Conservation (phyloP, 2,797 vertebrate species). For the Catharus ustulatus region DNA sequence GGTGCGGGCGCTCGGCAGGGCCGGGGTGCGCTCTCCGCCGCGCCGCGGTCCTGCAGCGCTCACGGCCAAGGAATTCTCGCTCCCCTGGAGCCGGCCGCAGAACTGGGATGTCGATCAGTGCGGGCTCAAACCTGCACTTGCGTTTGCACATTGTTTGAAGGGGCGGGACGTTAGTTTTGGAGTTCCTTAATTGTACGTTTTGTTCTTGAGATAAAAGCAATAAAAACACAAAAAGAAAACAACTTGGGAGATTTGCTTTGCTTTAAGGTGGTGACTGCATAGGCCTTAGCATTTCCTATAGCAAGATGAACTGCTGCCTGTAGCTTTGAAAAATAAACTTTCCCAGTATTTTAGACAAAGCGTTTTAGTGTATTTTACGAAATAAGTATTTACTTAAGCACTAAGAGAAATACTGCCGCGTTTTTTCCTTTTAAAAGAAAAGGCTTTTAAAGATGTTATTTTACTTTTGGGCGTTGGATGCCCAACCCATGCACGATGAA, state of each 20-base stretch:
- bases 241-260: neutral
- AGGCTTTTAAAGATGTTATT: neutral
- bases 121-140: neutral
- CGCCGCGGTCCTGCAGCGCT: neutral
- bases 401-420: neutral
- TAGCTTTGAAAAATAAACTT: neutral
- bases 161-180: neutral
- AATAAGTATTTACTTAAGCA: neutral
- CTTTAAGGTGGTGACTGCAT: neutral
- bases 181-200: conserved; percentile 13
- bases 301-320: neutral
- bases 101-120: neutral
- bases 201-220: conserved; percentile 46
- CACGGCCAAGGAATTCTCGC: neutral
- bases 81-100: neutral
- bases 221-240: conserved; percentile 7
- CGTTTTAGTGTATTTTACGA: neutral
- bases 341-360: neutral
- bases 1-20: neutral
- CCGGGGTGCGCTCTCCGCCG: neutral
- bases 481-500: neutral
- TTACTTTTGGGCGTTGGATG: neutral
- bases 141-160: conserved; percentile 8
- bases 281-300: conserved; percentile 17
- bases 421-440: neutral